Evolutionary conservation across 2,888 invertebrate genomes (phyloP).

Genomic region (Dichetophora obliterata): DNA sequence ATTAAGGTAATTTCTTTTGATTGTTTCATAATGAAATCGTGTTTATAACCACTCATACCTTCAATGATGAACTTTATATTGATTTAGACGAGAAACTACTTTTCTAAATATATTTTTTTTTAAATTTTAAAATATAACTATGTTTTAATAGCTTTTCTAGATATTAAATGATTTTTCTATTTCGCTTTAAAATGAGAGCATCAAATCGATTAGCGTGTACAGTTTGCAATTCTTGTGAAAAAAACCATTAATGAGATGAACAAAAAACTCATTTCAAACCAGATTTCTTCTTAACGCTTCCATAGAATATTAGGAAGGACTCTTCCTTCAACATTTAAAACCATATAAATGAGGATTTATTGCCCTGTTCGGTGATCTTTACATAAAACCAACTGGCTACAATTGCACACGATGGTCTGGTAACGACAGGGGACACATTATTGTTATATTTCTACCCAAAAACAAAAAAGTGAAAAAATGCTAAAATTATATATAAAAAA

Average conservation of each 20-base stretch:
- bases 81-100: no score
- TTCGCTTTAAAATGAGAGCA: background rate
- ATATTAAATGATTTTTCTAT: no score
- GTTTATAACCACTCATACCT: no score
- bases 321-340: background rate
- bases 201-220: background rate
- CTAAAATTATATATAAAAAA: conserved; percentile 15
- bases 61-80: no score
- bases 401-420: conserved; percentile 52
- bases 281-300: background rate
- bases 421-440: conserved; percentile 68
- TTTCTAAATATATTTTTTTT: no score
- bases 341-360: conserved; percentile 26
- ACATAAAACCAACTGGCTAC: conserved; percentile 29
- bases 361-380: conserved; percentile 6
- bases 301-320: background rate
- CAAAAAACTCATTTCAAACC: conserved; percentile 18
- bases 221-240: background rate
- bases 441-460: conserved; percentile 57
- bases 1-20: no score
- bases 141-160: no score
- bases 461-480: background rate
- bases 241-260: background rate
- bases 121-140: no score
- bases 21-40: no score